Base-by-base conservation (phyloP, 92 coral and sea anemone species). In the Palythoa grandis region DNA sequence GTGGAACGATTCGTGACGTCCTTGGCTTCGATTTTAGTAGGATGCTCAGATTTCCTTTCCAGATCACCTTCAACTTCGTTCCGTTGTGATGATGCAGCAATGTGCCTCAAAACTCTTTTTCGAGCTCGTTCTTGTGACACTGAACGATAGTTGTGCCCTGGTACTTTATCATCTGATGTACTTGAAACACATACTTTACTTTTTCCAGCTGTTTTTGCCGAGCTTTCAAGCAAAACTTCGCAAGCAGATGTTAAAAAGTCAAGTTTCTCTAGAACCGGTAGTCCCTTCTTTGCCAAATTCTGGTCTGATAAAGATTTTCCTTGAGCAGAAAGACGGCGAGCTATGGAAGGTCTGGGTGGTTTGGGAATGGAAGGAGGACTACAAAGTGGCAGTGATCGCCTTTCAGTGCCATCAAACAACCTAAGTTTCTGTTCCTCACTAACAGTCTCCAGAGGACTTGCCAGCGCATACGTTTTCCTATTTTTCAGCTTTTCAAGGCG, bases 181-280 rank as follows among this genome's bases (percentile, higher is more conserved):
- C 58, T 50, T 35, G 38, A 50, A 56, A 29, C 50, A 40, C 52
- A 76, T 8, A 0, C 3, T 70, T 70, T 37, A 47, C 39, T 75
- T n/a, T 22, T 47, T 17, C 22, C 89, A 38, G 50, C 43, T 11
- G 71, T 35, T 60, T 86, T 79, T 4, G 82, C 83, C 1, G 88
- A 79, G 25, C 88, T 78, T 63, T 82, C 72, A 52, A 94, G 82
- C 87, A 94, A 84, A 56, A 91, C 93, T 82, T 94, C 98, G 77
- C 98, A 94, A 17, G 98, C 98, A 52, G 98, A 94, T 7, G 98
- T 94, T 80, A 94, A 80, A 48, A 92, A 90, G 76, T 94, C 98
- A 3, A 94, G 88, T 74, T 90, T 94, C 82, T 94, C 88, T 11
- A 94, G 82, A 4, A 94, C 92, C 39, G 92, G 91, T 22, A 83